Evolutionary conservation across 2,797 vertebrate genomes (phyloP), one percentile per base, ranked within the genome.

Genomic region (Gallirallus australis): DNA sequence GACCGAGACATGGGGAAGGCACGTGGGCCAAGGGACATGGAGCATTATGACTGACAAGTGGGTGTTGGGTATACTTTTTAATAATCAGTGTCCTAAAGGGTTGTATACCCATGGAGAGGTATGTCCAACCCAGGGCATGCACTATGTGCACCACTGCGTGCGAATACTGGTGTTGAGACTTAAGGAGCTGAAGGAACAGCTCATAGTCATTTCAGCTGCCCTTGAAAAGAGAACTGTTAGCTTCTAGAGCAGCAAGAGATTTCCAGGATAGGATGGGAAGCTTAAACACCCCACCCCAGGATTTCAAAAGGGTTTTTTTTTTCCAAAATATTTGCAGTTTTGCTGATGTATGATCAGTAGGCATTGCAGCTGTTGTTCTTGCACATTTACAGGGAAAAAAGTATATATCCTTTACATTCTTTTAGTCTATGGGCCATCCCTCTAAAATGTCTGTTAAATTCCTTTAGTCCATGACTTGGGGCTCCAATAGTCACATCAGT

Each of bases 91-190:
- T 64, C 40, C 60, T 73, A 24, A 53, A 71, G 59, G 19, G 40
- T 82, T 3, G 0, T 28, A 27, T 31, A 53, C 6, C 28, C 28
- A 2, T 3, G 1, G 24, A 24, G 7, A 45, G 21, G 33, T 0
- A 0, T 90, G 24, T 14, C 30, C 59, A 71, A 1, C 9, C 9
- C 15, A 1, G 7, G 37, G 12, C 6, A 0, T 45, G 35, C 15
- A 9, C 18, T 42, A 30, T 35, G 11, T 27, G 80, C 60, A n/a
- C 30, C 31, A 9, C 17, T 4, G 0, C 27, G 1, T 15, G 20
- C 65, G 17, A 73, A 80, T 56, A 8, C 7, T 33, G n/a, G n/a
- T 3, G 0, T 20, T 35, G 33, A 78, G 37, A 15, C 37, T 64
- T 64, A 35, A 31, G 18, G 17, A 80, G 15, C 33, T 92, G 40